phyloP scores from a whole-genome alignment of 2,113 vertebrate species.

The Petroica traversi region DNA sequence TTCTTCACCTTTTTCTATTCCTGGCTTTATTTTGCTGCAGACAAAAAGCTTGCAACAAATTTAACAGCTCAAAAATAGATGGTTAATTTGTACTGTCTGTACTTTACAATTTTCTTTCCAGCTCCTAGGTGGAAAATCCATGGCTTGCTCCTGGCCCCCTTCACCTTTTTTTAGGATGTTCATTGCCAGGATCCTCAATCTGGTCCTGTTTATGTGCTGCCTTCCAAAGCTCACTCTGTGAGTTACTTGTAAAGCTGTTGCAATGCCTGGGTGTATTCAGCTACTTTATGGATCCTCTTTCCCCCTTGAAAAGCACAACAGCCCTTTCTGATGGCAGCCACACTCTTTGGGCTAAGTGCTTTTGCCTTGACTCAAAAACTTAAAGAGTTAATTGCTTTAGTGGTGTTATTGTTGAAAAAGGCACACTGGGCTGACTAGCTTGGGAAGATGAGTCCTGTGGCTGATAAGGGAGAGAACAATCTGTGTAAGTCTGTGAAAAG shows the following conservation, averaged over 20 bases:
- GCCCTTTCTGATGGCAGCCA: background rate
- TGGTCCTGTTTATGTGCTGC: background rate
- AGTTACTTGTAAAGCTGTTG: background rate
- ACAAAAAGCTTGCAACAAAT: background rate
- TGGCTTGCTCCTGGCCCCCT: background rate
- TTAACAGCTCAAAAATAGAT: background rate
- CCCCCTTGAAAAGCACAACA: slow-evolving; percentile 25
- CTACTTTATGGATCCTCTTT: background rate
- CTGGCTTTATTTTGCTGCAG: background rate
- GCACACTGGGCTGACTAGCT: background rate
- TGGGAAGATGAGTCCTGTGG: background rate
- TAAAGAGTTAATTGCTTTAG: slow-evolving; percentile 53
- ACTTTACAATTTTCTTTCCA: background rate
- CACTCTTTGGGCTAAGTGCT: background rate
- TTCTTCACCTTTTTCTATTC: background rate
- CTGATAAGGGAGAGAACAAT: slow-evolving; percentile 16
- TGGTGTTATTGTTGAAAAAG: background rate
- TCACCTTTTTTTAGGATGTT: background rate
- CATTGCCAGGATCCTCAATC: slow-evolving; percentile 32
- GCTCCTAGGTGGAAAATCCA: background rate
- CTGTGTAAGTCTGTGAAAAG: background rate
- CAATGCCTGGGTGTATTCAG: background rate
- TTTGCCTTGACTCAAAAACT: slow-evolving; percentile 40
- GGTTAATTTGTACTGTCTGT: background rate
- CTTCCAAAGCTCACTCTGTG: background rate